A percentile compares a stretch with the other conserved stretches of the same genome.
Evolutionary conservation across 2,888 invertebrate genomes (phyloP).

Genomic region (Myathropa florea): DNA sequence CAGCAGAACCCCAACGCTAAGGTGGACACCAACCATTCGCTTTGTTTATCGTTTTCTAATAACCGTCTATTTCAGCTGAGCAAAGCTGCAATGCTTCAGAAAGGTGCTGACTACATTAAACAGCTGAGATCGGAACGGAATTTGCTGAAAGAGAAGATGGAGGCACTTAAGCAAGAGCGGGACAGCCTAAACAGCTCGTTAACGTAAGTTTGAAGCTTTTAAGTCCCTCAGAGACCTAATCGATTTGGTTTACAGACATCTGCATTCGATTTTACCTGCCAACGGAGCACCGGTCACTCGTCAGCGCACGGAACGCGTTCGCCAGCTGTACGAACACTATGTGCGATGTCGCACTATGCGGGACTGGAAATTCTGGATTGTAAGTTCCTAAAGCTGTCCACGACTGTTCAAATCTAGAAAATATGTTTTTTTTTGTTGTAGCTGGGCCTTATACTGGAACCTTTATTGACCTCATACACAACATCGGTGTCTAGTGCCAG

Average conservation of each 20-base stretch:
- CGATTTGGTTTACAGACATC: constrained; percentile 85
- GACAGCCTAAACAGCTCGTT: constrained; percentile 95
- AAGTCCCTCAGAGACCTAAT: not conserved
- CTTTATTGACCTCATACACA: constrained; percentile 94
- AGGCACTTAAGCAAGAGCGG: constrained; percentile 91
- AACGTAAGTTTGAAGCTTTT: constrained; percentile 83
- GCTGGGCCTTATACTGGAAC: constrained; percentile 96
- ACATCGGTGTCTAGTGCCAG: constrained; percentile 95
- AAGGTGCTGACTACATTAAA: constrained; percentile 97
- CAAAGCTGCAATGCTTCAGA: constrained; percentile 98
- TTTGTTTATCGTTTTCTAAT: not conserved
- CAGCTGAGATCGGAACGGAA: constrained; percentile 92
- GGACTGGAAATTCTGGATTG: constrained; percentile 99
- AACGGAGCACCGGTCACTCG: constrained; percentile 96
- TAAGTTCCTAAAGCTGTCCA: constrained; percentile 81
- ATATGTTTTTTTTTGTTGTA: constrained; percentile 78
- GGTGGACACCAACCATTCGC: constrained; percentile 79
- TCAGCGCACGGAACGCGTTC: constrained; percentile 93
- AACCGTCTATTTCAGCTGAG: constrained; percentile 83
- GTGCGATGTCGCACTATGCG: constrained; percentile 91
- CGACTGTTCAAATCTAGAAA: not conserved
- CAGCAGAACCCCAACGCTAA: constrained; percentile 94
- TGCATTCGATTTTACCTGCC: constrained; percentile 96
- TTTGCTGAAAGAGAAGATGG: constrained; percentile 94
- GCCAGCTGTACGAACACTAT: constrained; percentile 96